Evolutionary conservation across 2,888 invertebrate species (phyloP), one percentile per base, ranked within the genome.

Genomic region (Anagyrus pseudococci): DNA sequence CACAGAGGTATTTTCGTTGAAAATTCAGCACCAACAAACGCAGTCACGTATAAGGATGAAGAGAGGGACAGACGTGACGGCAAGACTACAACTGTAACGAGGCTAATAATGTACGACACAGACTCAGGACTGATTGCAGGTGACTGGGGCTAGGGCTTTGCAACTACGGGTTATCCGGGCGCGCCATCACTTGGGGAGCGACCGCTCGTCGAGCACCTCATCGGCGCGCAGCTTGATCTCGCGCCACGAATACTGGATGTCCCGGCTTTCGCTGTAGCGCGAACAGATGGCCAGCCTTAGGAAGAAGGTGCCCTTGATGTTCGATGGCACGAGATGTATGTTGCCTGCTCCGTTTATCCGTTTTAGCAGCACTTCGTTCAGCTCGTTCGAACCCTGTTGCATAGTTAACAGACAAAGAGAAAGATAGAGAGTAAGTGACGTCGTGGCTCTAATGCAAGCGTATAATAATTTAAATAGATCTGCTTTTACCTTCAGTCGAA

Each of bases 241-340:
- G 26, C 89, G 87, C 95, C 96, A 97, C 1, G 96, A 92, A 70
- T 87, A 85, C 41, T 89, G 86, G 71, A 98, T 91, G 74, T 98
- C 96, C 62, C 87, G 86, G 23, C 89, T 86, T 75, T 91, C 90
- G 2, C 92, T 90, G 74, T 86, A 91, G 60, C 93, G 87, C 0
- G 96, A 94, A 77, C 97, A 98, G 66, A 98, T 86, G 0, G 95
- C 95, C 80, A 98, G 86, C 63, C 98, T 86, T 50, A 98, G 83
- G 83, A 96, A 96, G 80, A 91, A 97, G 0, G 84, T 85, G 66
- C 90, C 93, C 47, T 88, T 86, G 62, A 96, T 90, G 81, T 93
- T 93, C 0, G 96, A 91, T 0, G 98, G 96, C 17, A 96, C 96
- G 75, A 98, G 84, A 78, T 97, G 96, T 68, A 98, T 95, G 70